phyloP scores from a whole-genome alignment of 2,888 invertebrate genomes.

The Ypsolopha scabrella region DNA sequence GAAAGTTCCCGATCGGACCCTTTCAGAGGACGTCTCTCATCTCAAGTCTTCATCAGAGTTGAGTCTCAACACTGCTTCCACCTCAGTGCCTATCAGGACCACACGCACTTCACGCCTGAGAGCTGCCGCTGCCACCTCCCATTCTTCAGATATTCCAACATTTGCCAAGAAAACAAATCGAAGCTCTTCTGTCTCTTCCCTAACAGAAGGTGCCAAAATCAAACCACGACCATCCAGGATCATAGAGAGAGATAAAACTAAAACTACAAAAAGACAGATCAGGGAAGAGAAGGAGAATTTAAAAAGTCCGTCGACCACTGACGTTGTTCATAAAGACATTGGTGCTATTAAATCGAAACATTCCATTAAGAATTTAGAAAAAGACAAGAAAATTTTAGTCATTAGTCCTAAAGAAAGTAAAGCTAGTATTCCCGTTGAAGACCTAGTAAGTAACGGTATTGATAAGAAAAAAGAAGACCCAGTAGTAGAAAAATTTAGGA shows the following conservation, averaged over 20 bases:
- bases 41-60: conserved; percentile 62
- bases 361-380: conserved; percentile 63
- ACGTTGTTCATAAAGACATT: conserved; percentile 45
- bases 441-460: conserved; percentile 10
- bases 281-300: conserved; percentile 47
- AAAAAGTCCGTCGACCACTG: conserved; percentile 32
- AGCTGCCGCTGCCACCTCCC: conserved; percentile 65
- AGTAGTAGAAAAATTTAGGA: conserved; percentile 12
- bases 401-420: conserved; percentile 49
- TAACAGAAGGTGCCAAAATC: conserved; percentile 45
- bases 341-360: conserved; percentile 67
- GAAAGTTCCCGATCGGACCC: conserved; percentile 32
- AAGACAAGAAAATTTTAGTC: conserved; percentile 57
- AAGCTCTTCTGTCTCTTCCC: conserved; percentile 55
- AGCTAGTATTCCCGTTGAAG: conserved; percentile 22
- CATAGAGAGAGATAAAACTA: conserved; percentile 54
- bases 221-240: conserved; percentile 45
- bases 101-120: conserved; percentile 79
- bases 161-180: conserved; percentile 43
- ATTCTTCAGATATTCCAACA: conserved; percentile 8
- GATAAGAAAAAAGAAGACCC: neutral
- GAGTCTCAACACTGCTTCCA: conserved; percentile 50
- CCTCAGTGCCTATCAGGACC: conserved; percentile 73
- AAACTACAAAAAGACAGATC: conserved; percentile 35
- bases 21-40: conserved; percentile 42